These are phyloP conservation scores for Anoura caudifer DNA, from an alignment of 2,113 vertebrate genomes.

Conservation along the genomic window DNA sequence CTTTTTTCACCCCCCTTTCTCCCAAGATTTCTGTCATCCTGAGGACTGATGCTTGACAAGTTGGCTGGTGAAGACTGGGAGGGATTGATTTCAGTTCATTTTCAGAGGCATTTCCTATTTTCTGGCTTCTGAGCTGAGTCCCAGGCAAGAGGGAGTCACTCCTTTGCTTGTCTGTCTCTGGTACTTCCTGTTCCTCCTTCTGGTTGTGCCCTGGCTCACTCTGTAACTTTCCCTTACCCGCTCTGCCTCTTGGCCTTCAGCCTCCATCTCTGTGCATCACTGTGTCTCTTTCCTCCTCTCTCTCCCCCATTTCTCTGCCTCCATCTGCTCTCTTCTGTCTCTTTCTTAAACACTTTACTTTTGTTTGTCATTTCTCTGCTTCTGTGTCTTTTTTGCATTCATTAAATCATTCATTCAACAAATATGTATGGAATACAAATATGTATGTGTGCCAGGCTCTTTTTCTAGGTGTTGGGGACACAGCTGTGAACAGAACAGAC, in stretches of 20 bases:
- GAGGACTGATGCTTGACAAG: neutral
- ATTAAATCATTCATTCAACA: neutral
- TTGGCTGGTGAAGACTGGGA: neutral
- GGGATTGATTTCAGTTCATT: neutral
- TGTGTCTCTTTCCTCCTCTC: neutral
- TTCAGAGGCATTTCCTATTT: constrained; percentile 20
- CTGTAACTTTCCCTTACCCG: neutral
- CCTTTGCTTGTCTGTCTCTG: neutral
- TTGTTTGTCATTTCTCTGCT: neutral
- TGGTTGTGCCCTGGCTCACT: neutral
- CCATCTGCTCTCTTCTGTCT: neutral
- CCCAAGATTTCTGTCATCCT: neutral
- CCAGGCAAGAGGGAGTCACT: neutral
- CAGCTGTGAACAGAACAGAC: neutral
- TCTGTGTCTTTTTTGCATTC: neutral
- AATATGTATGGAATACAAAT: neutral
- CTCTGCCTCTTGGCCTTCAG: neutral
- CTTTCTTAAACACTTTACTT: neutral
- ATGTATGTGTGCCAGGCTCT: neutral
- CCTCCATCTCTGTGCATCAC: neutral
- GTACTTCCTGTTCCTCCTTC: neutral
- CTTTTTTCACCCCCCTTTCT: neutral
- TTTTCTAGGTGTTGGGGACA: neutral
- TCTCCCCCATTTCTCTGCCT: neutral
- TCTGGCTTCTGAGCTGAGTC: neutral